phyloP scores from a whole-genome alignment of 2,113 vertebrate species.

The Archocentrus centrarchus region DNA sequence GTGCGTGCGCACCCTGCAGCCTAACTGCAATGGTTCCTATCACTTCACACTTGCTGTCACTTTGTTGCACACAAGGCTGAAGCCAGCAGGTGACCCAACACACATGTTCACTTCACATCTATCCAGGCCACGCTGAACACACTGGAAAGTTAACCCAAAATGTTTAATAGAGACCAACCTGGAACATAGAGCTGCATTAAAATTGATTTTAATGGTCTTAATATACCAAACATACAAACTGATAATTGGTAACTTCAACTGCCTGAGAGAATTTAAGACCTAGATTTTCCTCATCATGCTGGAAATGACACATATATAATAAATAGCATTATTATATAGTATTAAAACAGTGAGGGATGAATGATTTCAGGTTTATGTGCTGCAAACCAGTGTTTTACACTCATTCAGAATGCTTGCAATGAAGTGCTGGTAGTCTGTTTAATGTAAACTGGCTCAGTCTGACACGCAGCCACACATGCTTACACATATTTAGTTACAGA shows the following conservation, averaged over 20 bases:
- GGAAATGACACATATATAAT: background rate
- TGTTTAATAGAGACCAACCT: background rate
- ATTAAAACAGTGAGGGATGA: background rate
- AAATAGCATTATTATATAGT: background rate
- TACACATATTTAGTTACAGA: conserved; percentile 15
- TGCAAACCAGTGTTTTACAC: conserved; percentile 3
- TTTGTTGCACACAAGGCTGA: conserved; percentile 31
- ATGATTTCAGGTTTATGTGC: conserved; percentile 1
- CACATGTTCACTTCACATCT: conserved; percentile 38
- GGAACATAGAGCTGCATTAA: conserved; percentile 11
- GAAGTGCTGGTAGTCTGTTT: background rate
- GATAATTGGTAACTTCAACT: background rate
- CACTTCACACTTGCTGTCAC: conserved; percentile 70
- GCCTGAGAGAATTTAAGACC: background rate
- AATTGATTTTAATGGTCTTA: background rate
- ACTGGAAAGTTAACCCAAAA: background rate
- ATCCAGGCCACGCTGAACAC: rapidly evolving
- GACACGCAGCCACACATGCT: conserved; percentile 9
- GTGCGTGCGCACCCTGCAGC: background rate
- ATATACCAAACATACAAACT: background rate
- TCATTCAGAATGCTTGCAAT: background rate
- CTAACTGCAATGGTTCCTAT: conserved; percentile 66
- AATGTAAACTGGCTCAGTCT: conserved; percentile 1
- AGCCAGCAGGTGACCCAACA: conserved; percentile 52
- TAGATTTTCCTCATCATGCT: background rate